Evolutionary conservation across 1,140 invertebrate species (phyloP).

Genomic region (Bombus huntii): DNA sequence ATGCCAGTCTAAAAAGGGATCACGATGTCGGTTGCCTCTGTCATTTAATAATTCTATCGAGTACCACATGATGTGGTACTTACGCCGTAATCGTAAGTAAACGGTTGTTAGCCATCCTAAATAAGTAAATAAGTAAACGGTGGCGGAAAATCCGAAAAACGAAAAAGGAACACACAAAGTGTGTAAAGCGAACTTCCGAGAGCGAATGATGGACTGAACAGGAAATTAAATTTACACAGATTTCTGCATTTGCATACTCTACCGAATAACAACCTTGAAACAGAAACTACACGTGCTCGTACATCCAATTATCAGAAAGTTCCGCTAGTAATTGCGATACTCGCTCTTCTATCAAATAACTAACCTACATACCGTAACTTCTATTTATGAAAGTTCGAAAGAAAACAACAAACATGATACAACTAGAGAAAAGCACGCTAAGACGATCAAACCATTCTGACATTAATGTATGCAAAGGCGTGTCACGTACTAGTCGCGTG

Average conservation of each 20-base stretch:
- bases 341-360: background rate
- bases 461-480: background rate
- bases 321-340: background rate
- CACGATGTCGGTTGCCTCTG: background rate
- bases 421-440: too few relatives aligned
- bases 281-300: too few relatives aligned
- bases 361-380: background rate
- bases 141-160: background rate
- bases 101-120: background rate
- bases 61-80: background rate
- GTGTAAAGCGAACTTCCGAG: background rate
- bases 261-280: background rate
- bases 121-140: too few relatives aligned
- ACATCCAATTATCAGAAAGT: background rate
- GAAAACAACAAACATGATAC: background rate
- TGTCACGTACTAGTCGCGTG: conserved; percentile 24
- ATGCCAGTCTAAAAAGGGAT: conserved; percentile 7
- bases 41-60: background rate
- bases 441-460: background rate
- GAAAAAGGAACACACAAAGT: background rate
- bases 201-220: background rate
- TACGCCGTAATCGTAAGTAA: too few relatives aligned
- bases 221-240: background rate
- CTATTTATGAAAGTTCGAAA: too few relatives aligned
- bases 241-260: background rate